Evolutionary conservation across 2,888 invertebrate species (phyloP).

Genomic region (Agrotis puta): DNA sequence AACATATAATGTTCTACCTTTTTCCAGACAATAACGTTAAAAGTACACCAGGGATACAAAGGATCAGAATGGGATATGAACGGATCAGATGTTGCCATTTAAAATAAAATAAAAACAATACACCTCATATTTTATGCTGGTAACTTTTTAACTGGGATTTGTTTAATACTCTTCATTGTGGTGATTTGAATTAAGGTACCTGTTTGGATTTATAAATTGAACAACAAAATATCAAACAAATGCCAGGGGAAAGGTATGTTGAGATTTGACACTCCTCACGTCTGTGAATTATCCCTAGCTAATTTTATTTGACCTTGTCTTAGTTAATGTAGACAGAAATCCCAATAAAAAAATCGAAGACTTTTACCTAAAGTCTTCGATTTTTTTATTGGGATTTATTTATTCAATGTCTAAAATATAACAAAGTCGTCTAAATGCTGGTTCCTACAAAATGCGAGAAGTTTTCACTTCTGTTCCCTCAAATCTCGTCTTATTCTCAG

Average conservation of each 20-base stretch:
- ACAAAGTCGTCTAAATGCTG: not conserved
- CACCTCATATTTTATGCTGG: constrained; percentile 35
- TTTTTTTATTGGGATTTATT: no score
- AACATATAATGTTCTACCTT: constrained; percentile 52
- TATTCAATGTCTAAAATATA: no score
- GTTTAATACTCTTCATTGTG: constrained; percentile 19
- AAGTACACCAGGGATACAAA: constrained; percentile 52
- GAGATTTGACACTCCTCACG: not conserved
- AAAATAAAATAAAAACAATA: constrained; percentile 49
- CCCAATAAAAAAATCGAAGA: not conserved
- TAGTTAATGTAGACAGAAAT: not conserved
- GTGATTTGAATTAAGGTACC: constrained; percentile 4
- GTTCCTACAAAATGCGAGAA: not conserved
- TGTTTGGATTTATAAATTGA: not conserved
- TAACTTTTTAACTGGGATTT: constrained; percentile 25
- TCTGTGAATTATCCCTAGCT: not conserved
- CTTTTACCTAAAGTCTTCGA: no score
- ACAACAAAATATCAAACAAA: not conserved
- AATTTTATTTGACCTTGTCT: not conserved
- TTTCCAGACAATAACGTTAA: constrained; percentile 59
- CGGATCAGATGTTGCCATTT: constrained; percentile 34
- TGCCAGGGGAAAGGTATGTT: not conserved
- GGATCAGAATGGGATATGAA: constrained; percentile 56
- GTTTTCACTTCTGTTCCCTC: constrained; percentile 18
- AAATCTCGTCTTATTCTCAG: constrained; percentile 29